A percentile compares a stretch with the other conserved stretches of the same genome.
Conservation (phyloP, 2,888 invertebrate species). For the Heterodera filipjevi region DNA sequence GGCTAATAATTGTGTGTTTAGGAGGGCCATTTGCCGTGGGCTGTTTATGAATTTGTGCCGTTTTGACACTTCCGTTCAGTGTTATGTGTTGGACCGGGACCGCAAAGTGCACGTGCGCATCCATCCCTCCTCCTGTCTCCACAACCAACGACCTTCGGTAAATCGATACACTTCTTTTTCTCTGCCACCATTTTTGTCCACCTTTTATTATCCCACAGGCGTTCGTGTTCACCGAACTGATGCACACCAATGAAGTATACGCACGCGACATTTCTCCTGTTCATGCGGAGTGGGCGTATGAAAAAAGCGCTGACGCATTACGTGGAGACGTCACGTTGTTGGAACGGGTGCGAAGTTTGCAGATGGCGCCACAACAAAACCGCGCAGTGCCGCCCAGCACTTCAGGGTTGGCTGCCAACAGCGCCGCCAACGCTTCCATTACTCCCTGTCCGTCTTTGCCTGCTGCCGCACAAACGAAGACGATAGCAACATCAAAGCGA, state of each 20-base stretch:
- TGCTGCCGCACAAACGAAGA: background rate
- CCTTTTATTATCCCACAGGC: conserved; percentile 18
- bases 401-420: background rate
- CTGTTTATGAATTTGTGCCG: conserved; percentile 57
- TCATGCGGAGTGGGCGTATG: conserved; percentile 33
- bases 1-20: conserved; percentile 28
- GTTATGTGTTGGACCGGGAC: conserved; percentile 51
- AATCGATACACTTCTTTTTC: background rate
- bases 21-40: conserved; percentile 53
- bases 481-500: conserved; percentile 3
- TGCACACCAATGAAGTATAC: conserved; percentile 56
- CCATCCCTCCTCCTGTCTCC: conserved; percentile 55
- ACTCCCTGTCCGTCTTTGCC: background rate
- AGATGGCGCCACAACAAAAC: background rate
- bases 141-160: conserved; percentile 31
- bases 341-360: background rate
- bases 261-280: conserved; percentile 43
- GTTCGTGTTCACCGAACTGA: conserved; percentile 59
- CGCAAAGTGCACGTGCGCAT: conserved; percentile 52
- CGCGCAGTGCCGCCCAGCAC: background rate
- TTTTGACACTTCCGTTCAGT: conserved; percentile 51
- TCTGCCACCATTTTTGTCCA: no score
- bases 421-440: background rate
- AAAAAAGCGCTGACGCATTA: conserved; percentile 2
- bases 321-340: background rate